phyloP scores from a whole-genome alignment of 2,888 invertebrate species.

The Piscicola geometra region DNA sequence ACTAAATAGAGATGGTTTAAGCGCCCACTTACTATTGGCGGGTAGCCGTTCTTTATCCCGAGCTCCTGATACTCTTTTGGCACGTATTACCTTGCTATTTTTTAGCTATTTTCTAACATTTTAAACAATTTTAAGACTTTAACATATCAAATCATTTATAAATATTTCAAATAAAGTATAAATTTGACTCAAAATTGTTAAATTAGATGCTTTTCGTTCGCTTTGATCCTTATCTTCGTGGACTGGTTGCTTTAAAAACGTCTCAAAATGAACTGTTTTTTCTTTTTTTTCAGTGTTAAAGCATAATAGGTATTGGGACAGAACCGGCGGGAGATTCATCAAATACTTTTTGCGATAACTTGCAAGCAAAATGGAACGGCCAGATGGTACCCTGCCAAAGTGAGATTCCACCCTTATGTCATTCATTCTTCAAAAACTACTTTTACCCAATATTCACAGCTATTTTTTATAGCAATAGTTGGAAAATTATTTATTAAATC shows the following conservation, averaged over 20 bases:
- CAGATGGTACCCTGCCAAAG: constrained; percentile 10
- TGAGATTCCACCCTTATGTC: neutral
- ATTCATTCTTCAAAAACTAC: neutral
- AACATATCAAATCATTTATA: neutral
- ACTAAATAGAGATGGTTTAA: neutral
- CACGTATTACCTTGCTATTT: neutral
- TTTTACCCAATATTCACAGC: neutral
- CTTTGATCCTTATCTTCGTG: neutral
- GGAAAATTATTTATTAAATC: too few relatives aligned
- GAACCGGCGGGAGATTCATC: neutral
- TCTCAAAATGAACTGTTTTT: neutral
- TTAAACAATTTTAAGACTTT: neutral
- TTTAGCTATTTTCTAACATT: too few relatives aligned
- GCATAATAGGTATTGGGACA: neutral
- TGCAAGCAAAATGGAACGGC: neutral
- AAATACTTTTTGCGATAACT: neutral
- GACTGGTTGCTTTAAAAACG: neutral
- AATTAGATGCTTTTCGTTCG: neutral
- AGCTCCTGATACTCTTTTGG: neutral
- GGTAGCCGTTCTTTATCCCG: constrained; percentile 13
- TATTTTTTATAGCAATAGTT: neutral
- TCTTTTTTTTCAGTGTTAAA: neutral
- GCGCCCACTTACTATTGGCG: constrained; percentile 12
- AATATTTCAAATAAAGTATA: neutral
- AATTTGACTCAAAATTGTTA: neutral